Conservation (phyloP, 1,140 invertebrate genomes). For the Drosophila orosa region DNA sequence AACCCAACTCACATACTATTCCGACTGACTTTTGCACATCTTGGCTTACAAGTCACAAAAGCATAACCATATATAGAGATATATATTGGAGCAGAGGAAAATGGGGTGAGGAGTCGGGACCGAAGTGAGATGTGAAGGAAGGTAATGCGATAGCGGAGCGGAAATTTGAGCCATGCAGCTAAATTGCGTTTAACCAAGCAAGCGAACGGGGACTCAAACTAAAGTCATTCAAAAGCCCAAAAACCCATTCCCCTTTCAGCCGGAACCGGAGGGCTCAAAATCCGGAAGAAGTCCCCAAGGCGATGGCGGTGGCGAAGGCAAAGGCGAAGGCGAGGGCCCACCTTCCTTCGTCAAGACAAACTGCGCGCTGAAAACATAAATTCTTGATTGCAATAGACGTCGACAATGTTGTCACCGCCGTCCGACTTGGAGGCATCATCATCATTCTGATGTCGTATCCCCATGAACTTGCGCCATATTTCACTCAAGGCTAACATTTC, state of each 20-base stretch:
- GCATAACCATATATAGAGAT: slow-evolving; percentile 1
- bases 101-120: not conserved
- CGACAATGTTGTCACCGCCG: slow-evolving; percentile 44
- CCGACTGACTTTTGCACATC: slow-evolving; percentile 8
- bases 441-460: slow-evolving; percentile 75
- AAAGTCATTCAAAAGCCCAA: slow-evolving; percentile 35
- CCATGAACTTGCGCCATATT: slow-evolving; percentile 78
- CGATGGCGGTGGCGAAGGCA: not conserved
- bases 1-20: slow-evolving; percentile 22
- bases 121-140: slow-evolving; percentile 15
- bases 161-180: slow-evolving; percentile 77
- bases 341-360: slow-evolving; percentile 52
- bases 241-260: slow-evolving; percentile 8
- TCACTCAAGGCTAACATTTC: slow-evolving; percentile 68
- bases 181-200: slow-evolving; percentile 80
- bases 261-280: slow-evolving; percentile 15
- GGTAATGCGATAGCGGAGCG: slow-evolving; percentile 64
- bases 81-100: not conserved
- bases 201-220: slow-evolving; percentile 29
- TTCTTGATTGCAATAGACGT: slow-evolving; percentile 79
- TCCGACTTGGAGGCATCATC: slow-evolving; percentile 41
- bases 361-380: slow-evolving; percentile 73
- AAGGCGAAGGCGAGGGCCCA: not conserved
- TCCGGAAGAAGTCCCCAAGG: slow-evolving; percentile 7
- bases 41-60: slow-evolving; percentile 22